Evolutionary conservation across 2,888 invertebrate species (phyloP).

Genomic region (Agrochola litura): DNA sequence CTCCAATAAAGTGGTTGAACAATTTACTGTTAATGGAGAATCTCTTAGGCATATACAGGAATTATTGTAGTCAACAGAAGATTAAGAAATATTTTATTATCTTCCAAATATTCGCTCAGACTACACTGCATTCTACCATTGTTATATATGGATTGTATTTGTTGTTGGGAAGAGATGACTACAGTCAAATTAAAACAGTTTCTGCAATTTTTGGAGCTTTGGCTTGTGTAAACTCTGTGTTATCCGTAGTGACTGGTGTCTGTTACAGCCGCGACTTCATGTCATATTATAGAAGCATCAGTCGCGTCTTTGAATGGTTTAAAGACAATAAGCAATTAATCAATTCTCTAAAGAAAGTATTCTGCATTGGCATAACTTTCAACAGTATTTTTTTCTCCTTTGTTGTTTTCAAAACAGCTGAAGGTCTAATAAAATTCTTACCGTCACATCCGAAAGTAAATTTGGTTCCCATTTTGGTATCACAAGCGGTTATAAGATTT

Average conservation of each 20-base stretch:
- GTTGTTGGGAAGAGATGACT: not conserved
- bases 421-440: not conserved
- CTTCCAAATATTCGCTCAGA: not conserved
- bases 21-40: constrained; percentile 7
- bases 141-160: not conserved
- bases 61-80: not conserved
- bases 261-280: constrained; percentile 1
- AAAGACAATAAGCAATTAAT: not conserved
- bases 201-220: too few relatives aligned
- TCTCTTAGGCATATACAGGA: constrained; percentile 8
- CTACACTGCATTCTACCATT: not conserved
- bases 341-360: not conserved
- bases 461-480: not conserved
- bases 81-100: constrained; percentile 11
- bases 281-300: not conserved
- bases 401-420: not conserved
- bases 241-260: not conserved
- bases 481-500: not conserved
- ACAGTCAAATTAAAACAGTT: not conserved
- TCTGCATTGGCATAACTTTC: not conserved
- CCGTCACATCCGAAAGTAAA: not conserved
- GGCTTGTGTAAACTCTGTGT: not conserved
- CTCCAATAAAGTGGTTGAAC: constrained; percentile 10
- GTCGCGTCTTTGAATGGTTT: not conserved
- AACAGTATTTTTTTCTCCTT: not conserved